Conservation (phyloP, 2,797 vertebrate genomes). For the Rhabdomys pumilio region DNA sequence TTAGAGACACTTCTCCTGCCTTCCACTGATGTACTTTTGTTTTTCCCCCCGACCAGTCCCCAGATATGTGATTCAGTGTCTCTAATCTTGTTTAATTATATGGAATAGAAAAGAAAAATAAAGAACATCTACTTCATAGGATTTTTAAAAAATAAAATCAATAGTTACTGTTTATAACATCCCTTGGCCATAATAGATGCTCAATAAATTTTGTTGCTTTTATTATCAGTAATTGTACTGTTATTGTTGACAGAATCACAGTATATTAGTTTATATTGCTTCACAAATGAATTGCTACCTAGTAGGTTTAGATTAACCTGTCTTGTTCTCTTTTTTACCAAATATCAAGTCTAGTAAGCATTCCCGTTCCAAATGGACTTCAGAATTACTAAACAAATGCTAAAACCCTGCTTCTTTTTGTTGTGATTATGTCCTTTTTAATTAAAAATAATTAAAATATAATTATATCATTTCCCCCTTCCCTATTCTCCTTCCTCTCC, state of each 20-base stretch:
- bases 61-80: neutral
- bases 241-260: neutral
- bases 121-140: neutral
- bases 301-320: neutral
- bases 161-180: neutral
- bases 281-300: neutral
- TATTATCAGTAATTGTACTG: neutral
- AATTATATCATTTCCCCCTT: neutral
- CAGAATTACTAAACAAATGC: constrained; percentile 12
- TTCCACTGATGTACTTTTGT: neutral
- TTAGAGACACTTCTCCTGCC: neutral
- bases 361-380: neutral
- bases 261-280: neutral
- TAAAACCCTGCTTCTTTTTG: neutral
- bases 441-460: neutral
- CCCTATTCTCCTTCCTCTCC: neutral
- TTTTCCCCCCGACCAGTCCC: neutral
- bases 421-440: neutral
- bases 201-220: neutral
- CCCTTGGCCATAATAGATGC: neutral
- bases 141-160: constrained; percentile 15
- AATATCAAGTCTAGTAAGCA: neutral
- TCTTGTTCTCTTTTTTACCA: neutral
- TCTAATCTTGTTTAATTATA: neutral
- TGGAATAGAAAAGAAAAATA: neutral